Evolutionary conservation across 2,888 invertebrate species (phyloP).

Genomic region (Blera fallax): DNA sequence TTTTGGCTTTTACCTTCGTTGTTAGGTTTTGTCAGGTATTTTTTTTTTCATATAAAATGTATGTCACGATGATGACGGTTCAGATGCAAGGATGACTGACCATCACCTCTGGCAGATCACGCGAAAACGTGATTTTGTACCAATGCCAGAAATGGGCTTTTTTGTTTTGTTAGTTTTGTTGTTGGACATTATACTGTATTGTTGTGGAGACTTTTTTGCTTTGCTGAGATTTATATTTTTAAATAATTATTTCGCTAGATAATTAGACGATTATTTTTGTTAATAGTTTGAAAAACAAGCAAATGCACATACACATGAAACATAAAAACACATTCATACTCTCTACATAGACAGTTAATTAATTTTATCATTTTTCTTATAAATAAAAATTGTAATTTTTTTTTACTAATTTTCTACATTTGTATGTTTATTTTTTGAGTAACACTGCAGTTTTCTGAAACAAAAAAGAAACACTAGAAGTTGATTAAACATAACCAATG

Average conservation of each 20-base stretch:
- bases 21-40: not conserved
- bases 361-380: not conserved
- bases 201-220: not conserved
- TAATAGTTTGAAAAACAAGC: conserved; percentile 19
- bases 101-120: conserved; percentile 29
- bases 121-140: conserved; percentile 28
- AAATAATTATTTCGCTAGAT: not conserved
- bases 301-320: conserved; percentile 49
- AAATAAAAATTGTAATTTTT: not conserved
- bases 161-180: conserved; percentile 19
- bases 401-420: not conserved
- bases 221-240: not conserved
- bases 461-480: conserved; percentile 17
- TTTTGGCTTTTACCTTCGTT: conserved; percentile 30
- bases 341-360: conserved; percentile 12
- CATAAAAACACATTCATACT: conserved; percentile 46
- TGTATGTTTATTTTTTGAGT: conserved; percentile 16
- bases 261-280: conserved; percentile 7
- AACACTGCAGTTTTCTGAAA: conserved; percentile 41
- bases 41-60: not conserved
- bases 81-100: conserved; percentile 48
- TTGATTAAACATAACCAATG: conserved; percentile 30
- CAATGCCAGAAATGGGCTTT: not conserved
- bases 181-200: conserved; percentile 21
- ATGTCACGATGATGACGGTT: conserved; percentile 34